Percentiles rank a stretch among this genome's conserved stretches.
Conservation (phyloP, 2,888 invertebrate species). For the Frankliniella intonsa region DNA sequence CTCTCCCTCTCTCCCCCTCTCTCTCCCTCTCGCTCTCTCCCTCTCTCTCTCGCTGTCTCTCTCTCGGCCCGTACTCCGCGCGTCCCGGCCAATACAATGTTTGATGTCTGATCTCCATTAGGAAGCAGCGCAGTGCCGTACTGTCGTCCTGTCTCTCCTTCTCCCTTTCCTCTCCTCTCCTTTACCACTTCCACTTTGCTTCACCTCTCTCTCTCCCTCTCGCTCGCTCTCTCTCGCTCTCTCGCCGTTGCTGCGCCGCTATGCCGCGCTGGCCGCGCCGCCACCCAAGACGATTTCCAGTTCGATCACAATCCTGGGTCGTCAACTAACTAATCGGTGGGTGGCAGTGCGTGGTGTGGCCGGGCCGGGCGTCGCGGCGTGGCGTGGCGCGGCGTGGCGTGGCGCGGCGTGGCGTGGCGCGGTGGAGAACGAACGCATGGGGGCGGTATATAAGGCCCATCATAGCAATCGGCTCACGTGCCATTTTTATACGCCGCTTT, state of each 20-base stretch:
- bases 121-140: not conserved
- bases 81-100: conserved; percentile 11
- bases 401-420: not conserved
- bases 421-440: not conserved
- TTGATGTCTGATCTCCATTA: conserved; percentile 23
- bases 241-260: not conserved
- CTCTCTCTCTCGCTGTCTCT: no score
- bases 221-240: not conserved
- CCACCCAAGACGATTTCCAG: conserved; percentile 22
- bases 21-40: no score
- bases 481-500: conserved; percentile 6
- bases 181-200: not conserved
- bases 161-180: not conserved
- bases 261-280: not conserved
- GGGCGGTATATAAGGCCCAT: not conserved
- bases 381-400: not conserved
- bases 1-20: no score
- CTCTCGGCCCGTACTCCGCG: not conserved
- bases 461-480: not conserved
- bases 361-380: not conserved
- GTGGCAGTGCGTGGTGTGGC: not conserved
- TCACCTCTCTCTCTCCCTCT: not conserved
- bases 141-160: not conserved
- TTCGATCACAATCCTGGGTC: conserved; percentile 22
- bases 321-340: conserved; percentile 23